Evolutionary conservation across 2,797 vertebrate species (phyloP).

Genomic region (Tenualosa thibaudeaui): DNA sequence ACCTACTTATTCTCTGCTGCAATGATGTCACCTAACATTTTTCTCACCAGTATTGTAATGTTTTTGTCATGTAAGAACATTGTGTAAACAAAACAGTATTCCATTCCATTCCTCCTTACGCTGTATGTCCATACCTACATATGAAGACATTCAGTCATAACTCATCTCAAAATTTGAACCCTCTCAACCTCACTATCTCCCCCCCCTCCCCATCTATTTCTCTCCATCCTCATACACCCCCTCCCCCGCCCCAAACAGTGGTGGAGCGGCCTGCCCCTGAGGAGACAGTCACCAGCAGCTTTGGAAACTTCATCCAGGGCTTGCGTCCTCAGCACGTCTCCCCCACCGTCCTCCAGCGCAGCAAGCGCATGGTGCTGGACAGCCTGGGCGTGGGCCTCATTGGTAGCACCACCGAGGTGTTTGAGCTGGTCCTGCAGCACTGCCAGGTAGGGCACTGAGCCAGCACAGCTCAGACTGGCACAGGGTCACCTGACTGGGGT

Average conservation of each 20-base stretch:
- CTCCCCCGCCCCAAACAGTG: conserved; percentile 56
- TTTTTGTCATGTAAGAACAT: background rate
- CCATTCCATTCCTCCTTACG: too few relatives aligned
- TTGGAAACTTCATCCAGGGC: conserved; percentile 79
- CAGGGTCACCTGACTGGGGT: too few relatives aligned
- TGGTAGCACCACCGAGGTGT: conserved; percentile 83
- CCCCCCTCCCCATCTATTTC: background rate
- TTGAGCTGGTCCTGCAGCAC: conserved; percentile 78
- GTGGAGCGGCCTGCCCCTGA: conserved; percentile 61
- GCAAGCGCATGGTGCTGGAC: conserved; percentile 90
- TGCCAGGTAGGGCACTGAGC: conserved; percentile 73
- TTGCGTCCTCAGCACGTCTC: conserved; percentile 74
- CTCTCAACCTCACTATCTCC: background rate
- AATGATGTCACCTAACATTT: background rate
- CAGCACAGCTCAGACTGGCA: background rate
- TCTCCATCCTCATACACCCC: background rate
- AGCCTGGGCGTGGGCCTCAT: conserved; percentile 85
- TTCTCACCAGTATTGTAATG: background rate
- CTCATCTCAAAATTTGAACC: background rate
- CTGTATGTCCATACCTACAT: too few relatives aligned
- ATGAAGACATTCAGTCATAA: background rate
- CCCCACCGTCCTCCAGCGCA: conserved; percentile 72
- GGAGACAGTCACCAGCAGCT: conserved; percentile 82
- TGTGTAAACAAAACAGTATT: background rate
- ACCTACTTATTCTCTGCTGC: background rate